Base-by-base conservation (phyloP, 2,113 vertebrate species). In the Pelmatolapia mariae region DNA sequence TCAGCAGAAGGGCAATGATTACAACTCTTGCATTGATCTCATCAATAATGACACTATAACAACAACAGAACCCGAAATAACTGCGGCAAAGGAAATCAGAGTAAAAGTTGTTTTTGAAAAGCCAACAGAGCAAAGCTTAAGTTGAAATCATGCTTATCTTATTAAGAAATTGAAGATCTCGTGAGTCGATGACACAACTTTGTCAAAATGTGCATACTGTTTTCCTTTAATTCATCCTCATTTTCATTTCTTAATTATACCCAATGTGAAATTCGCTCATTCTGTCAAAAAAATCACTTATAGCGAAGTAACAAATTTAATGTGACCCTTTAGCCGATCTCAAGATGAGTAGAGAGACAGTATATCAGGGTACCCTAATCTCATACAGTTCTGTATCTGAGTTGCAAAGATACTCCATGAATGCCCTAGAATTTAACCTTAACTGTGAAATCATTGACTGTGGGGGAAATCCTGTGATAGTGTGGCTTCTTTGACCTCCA, bases 361-460 rank as follows among this genome's bases (percentile, higher is more conserved):
- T 88, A 57, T 36, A 92, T 87, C 87, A 85, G 31, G 50, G 50
- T 50, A 36, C 53, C n/a, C 33, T 31, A 3, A 18, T 45, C 85
- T 81, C 33, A 71, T 54, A 31, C 81, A 80, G 87, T 59, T 22
- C 85, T 22, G 82, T 29, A 38, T 80, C 59, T 8, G 36, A 90
- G 84, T 87, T 80, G 79, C 52, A 33, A 87, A 88, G 83, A 89
- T 76, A 84, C 87, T 85, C 87, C 38, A 10, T 86, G 63, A 81
- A 93, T 94, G 83, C 89, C 90, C 90, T 82, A 16, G 45, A 83
- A 61, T 84, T 89, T 86, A 90, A 94, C 93, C 92, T 92, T 18
- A 78, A 84, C 88, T 85, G 54, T 92, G 87, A 85, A 94, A 89
- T 93, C 80, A 88, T 89, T 94, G 87, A 94, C 89, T 45, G 85